Base-by-base conservation (phyloP, 2,113 vertebrate genomes). In the Channa argus region DNA sequence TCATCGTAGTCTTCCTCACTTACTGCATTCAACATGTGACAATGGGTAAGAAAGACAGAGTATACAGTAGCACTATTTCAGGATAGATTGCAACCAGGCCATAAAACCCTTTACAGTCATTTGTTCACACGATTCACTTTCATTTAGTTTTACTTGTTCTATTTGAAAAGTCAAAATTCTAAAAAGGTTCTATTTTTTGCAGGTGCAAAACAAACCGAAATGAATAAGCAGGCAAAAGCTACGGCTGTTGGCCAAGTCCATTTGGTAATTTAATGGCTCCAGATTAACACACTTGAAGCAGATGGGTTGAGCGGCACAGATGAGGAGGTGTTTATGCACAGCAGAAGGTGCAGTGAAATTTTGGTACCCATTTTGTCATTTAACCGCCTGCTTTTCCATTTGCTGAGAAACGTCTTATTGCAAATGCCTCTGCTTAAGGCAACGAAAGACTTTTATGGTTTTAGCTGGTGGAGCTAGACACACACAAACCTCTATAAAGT, bases 1-100 rank as follows among this genome's bases (percentile, higher is more conserved):
- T 96, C 96, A 4, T 93, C 85, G 7, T 93, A 94, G 63, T 99
- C 98, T 5, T 86, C 92, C 13, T 96, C 95, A 0, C 90, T 95
- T 87, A 97, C 98, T 99, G 91, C 4, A 65, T 53, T 37, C 4
- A 9, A 59, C 3, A 41, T 2, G 9, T 8, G 36, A 53, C 0
- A 1, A 58, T 8, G 66, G 8, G 44, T 63, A 8, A 49, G 52
- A 49, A 13, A 11, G 11, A 33, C 61, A 24, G 3, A 4, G 4
- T 24, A 44, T 3, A 36, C 1, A 39, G 47, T 45, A 34, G 24
- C 24, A 24, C 24, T 24, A 24, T 24, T 24, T 24, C 24, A 24
- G 24, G 24, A 24, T 46, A 4, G 7, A 34, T 6, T 44, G 1
- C 0, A 65, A 36, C 3, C 49, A 55, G 9, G 33, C 6, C 2